Conservation (phyloP, 2,113 vertebrate genomes). For the Dolichallabes microphthalmus region DNA sequence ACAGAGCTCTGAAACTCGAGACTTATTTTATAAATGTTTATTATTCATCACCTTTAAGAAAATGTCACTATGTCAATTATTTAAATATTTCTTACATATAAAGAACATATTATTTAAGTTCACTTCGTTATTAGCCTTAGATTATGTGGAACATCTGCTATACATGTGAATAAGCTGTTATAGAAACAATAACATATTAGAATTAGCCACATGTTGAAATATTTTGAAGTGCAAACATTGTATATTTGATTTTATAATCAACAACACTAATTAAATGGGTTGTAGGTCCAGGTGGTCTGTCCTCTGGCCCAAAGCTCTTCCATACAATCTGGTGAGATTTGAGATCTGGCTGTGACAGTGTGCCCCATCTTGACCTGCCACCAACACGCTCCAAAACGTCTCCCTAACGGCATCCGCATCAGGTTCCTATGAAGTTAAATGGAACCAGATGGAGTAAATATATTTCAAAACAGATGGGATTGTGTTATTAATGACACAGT, state of each 20-base stretch:
- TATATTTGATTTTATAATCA: background rate
- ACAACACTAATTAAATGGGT: background rate
- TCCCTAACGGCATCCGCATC: conserved; percentile 56
- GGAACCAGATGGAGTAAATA: conserved; percentile 69
- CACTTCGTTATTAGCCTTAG: background rate
- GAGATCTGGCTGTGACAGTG: background rate
- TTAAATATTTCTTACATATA: background rate
- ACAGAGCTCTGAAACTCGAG: background rate
- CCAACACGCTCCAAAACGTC: conserved; percentile 15
- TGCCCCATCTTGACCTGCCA: conserved; percentile 36
- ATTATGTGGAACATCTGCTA: background rate
- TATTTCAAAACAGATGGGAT: conserved; percentile 73
- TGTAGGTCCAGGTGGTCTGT: background rate
- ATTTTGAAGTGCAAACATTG: background rate
- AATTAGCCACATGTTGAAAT: background rate
- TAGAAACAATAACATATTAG: background rate
- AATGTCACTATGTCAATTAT: background rate
- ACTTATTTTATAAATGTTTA: background rate
- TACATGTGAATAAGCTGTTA: background rate
- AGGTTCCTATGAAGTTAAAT: conserved; percentile 71
- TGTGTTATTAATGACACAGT: conserved; percentile 73
- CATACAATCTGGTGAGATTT: background rate
- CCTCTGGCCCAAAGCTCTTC: background rate
- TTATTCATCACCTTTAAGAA: background rate
- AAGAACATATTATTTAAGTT: background rate